Percentiles rank a stretch among this genome's conserved stretches.
These are phyloP conservation scores for Gastrophryne carolinensis DNA, from an alignment of 2,797 vertebrate species.

Conservation along the genomic window DNA sequence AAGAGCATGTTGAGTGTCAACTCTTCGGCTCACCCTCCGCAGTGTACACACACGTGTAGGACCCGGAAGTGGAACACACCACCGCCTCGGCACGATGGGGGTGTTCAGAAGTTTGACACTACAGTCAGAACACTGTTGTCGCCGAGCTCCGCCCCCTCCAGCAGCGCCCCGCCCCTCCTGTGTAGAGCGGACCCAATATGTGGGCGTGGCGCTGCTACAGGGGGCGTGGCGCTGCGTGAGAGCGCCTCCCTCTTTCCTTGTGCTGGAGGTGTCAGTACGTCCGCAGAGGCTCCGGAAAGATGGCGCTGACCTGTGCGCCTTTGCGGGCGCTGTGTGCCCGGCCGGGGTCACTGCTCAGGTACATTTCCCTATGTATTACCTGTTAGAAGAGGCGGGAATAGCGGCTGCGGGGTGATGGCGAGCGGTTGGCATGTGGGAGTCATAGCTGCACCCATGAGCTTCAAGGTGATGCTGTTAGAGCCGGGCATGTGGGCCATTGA, in stretches of 20 bases:
- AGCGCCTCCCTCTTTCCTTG: not conserved
- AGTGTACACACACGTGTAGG: slow-evolving; percentile 2
- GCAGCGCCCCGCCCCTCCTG: not conserved
- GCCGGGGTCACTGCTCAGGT: slow-evolving; percentile 7
- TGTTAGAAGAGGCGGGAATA: not conserved
- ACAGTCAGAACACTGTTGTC: too few species aligned
- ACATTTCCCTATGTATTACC: not conserved
- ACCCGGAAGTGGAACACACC: slow-evolving; percentile 34
- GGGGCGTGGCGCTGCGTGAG: not conserved
- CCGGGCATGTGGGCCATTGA: too few species aligned
- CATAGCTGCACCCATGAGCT: too few species aligned
- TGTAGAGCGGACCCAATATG: not conserved
- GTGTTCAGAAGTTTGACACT: not conserved
- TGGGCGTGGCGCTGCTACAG: not conserved
- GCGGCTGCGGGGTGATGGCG: not conserved
- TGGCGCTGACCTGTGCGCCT: slow-evolving; percentile 23
- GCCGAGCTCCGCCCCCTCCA: not conserved
- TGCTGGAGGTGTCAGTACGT: slow-evolving; percentile 13
- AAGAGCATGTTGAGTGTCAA: not conserved
- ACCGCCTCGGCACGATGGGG: not conserved
- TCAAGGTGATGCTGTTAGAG: too few species aligned
- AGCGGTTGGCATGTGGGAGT: not conserved
- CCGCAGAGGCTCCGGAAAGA: not conserved
- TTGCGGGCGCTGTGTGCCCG: not conserved
- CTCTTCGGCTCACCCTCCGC: not conserved